These are phyloP conservation scores for Psittacara wagleri DNA, from an alignment of 2,113 vertebrate genomes.

Conservation along the genomic window DNA sequence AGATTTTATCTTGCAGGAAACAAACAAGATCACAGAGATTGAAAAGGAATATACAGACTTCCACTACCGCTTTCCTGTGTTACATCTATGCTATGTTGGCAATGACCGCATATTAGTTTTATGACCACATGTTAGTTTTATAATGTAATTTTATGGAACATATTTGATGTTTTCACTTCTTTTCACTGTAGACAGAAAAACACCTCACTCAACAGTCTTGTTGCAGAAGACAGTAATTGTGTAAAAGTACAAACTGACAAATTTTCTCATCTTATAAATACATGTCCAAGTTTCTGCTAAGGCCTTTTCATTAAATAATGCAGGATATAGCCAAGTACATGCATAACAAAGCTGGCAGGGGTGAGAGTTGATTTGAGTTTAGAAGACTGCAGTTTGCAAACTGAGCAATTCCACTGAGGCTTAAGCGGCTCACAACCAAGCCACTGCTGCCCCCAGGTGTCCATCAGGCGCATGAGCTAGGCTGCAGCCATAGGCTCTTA, in stretches of 20 bases:
- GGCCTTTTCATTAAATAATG: neutral
- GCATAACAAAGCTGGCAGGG: neutral
- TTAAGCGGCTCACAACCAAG: neutral
- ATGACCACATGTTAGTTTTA: neutral
- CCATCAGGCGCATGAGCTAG: fast-evolving
- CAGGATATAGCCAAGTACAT: fast-evolving
- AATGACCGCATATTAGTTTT: neutral
- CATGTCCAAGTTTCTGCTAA: neutral
- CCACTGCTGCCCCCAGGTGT: conserved; percentile 16
- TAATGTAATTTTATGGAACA: neutral
- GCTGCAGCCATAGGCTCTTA: fast-evolving
- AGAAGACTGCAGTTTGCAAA: neutral
- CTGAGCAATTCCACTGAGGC: neutral
- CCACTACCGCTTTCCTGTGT: neutral
- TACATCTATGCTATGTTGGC: neutral
- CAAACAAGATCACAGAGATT: neutral
- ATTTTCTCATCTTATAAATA: neutral
- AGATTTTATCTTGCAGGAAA: neutral
- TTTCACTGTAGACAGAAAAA: neutral
- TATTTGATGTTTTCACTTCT: neutral
- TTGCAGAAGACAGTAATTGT: neutral
- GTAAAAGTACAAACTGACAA: neutral
- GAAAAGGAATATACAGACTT: neutral
- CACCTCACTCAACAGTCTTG: neutral
- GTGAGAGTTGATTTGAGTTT: fast-evolving